These are phyloP conservation scores for Tetheella fluctuosa DNA, from an alignment of 2,888 invertebrate species.

Conservation along the genomic window DNA sequence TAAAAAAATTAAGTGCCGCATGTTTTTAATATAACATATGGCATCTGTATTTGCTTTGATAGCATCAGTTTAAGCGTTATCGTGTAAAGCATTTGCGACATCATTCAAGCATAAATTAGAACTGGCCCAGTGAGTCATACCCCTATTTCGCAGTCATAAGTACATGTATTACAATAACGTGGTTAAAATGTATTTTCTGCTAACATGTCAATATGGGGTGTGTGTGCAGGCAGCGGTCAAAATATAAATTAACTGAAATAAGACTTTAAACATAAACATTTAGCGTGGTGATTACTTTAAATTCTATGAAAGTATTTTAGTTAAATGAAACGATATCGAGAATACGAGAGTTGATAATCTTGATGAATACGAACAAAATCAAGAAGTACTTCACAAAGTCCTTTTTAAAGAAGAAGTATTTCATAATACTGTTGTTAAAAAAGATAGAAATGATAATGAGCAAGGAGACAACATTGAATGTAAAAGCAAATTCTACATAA, in stretches of 20 bases:
- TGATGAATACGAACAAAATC: too few relatives aligned
- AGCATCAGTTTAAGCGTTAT: conserved; percentile 56
- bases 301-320: background rate
- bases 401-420: too few relatives aligned
- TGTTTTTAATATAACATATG: background rate
- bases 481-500: background rate
- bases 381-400: too few relatives aligned
- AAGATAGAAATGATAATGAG: background rate
- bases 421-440: background rate
- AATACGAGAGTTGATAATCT: too few relatives aligned
- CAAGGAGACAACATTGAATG: background rate
- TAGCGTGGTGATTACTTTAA: background rate
- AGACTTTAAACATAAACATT: background rate
- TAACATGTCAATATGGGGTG: conserved; percentile 47
- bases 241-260: conserved; percentile 2
- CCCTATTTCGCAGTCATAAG: conserved; percentile 7
- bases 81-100: conserved; percentile 51
- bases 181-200: conserved; percentile 25
- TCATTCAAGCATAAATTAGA: conserved; percentile 51
- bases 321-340: background rate
- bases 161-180: conserved; percentile 30
- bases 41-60: conserved; percentile 7
- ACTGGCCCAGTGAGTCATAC: conserved; percentile 34
- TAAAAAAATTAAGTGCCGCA: background rate
- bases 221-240: background rate